Evolutionary conservation across 2,113 vertebrate species (phyloP), one percentile per base, ranked within the genome.

Genomic region (Ceyx margarethae): DNA sequence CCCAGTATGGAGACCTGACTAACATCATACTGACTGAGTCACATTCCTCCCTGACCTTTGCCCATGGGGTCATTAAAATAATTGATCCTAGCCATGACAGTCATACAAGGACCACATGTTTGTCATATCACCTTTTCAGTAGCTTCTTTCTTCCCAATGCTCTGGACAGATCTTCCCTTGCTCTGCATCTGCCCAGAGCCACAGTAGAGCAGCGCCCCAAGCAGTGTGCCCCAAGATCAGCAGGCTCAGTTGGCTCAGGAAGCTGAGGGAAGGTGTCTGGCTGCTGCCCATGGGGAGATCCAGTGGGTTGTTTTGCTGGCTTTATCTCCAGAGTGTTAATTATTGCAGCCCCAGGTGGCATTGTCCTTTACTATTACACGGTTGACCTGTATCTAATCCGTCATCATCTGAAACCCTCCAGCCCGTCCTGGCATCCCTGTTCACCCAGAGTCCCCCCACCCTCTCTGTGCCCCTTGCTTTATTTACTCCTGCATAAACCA

Each of bases 271-370:
- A 61, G 77, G 35, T 78, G 79, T 71, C 60, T 77, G 22, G 3
- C 25, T 84, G 69, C 69, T 91, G 83, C 95, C 86, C 90, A 50
- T 3, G 2, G 95, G 87, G 92, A 81, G 28, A 90, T 75, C 22
- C 74, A 69, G 83, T 16, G 4, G 1, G 4, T 92, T 93, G 84
- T 89, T 95, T 89, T 75, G 62, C 89, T 79, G 71, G 45, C 71
- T 94, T 92, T 89, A 21, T 87, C 86, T 87, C 54, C 19, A 31
- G 45, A 84, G 94, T 25, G 86, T 95, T 95, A 95, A 95, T 95
- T 95, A 95, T 89, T 72, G 57, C 95, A 95, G 95, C 88, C 95
- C 92, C 95, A 95, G 94, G 94, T 96, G 94, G 90, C 89, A 93
- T 89, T 93, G 92, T 95, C 90, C 92, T 75, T 93, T 72, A 73